phyloP scores from a whole-genome alignment of 2,113 vertebrate genomes.

The Arothron firmamentum region DNA sequence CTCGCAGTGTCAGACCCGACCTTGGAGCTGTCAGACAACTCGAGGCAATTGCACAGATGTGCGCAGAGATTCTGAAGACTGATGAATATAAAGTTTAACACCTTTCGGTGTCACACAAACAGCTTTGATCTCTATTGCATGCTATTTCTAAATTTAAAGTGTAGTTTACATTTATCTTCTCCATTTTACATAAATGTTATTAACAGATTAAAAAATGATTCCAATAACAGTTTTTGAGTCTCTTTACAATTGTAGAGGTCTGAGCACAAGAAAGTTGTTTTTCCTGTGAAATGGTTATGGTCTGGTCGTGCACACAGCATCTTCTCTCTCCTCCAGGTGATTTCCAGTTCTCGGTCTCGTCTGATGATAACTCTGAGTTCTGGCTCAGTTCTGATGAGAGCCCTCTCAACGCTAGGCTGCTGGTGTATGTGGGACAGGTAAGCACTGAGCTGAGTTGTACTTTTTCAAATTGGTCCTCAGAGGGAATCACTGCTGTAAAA shows the following conservation, averaged over 20 bases:
- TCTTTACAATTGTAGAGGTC: too few species aligned
- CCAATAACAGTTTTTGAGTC: too few species aligned
- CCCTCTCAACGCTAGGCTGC: conserved; percentile 83
- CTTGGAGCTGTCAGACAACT: background rate
- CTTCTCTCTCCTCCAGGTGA: conserved; percentile 76
- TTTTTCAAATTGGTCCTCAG: conserved; percentile 11
- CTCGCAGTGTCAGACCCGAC: background rate
- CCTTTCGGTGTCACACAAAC: too few species aligned
- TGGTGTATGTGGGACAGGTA: conserved; percentile 92
- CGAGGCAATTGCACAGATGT: background rate
- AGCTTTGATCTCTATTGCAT: too few species aligned
- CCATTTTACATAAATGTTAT: too few species aligned
- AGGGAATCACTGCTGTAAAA: background rate
- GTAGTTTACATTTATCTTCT: too few species aligned
- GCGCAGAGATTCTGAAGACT: too few species aligned
- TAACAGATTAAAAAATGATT: too few species aligned
- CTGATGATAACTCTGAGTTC: conserved; percentile 97
- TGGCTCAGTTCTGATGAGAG: conserved; percentile 92
- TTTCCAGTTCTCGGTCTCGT: conserved; percentile 95
- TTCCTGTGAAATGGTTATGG: too few species aligned
- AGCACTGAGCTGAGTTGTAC: conserved; percentile 13
- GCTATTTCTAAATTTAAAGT: too few species aligned
- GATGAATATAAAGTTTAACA: too few species aligned
- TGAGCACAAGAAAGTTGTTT: too few species aligned
- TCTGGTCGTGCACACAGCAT: conserved; percentile 2